Conservation (phyloP, 2,888 invertebrate genomes). For the Drosophila kuntzei region DNA sequence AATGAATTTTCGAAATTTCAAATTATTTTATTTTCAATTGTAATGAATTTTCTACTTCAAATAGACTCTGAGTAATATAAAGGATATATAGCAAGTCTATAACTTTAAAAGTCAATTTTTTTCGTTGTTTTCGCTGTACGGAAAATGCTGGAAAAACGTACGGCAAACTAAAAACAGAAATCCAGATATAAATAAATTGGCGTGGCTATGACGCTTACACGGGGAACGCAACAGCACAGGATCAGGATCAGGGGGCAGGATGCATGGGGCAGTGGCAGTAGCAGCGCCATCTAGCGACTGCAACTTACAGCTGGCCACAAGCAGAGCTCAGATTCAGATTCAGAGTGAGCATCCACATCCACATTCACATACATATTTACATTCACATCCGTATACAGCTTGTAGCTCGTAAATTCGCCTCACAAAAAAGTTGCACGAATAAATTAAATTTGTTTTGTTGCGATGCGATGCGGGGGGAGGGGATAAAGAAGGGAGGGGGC, state of each 20-base stretch:
- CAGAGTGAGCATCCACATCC: constrained; percentile 24
- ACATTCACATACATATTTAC: constrained; percentile 2
- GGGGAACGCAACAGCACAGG: constrained; percentile 25
- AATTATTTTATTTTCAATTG: not conserved
- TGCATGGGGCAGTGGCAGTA: constrained; percentile 5
- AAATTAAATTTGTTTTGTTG: constrained; percentile 74
- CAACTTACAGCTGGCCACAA: constrained; percentile 45
- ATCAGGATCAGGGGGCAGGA: constrained; percentile 42
- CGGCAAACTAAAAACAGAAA: constrained; percentile 79
- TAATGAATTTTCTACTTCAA: not conserved
- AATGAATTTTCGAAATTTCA: not conserved
- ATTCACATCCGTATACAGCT: constrained; percentile 5
- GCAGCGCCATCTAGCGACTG: constrained; percentile 43
- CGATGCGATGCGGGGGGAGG: constrained; percentile 36
- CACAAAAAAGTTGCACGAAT: constrained; percentile 71
- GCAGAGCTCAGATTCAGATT: constrained; percentile 52
- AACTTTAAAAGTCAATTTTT: not conserved
- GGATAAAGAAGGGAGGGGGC: constrained; percentile 7
- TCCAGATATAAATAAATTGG: constrained; percentile 78
- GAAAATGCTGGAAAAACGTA: constrained; percentile 67
- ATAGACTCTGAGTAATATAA: not conserved
- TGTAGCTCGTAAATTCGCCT: constrained; percentile 70
- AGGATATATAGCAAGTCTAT: constrained; percentile 12
- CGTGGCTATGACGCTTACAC: constrained; percentile 80
- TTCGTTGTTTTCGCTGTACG: constrained; percentile 18